Base-by-base conservation (phyloP, 2,113 vertebrate species). In the Illadopsis cleaveri region DNA sequence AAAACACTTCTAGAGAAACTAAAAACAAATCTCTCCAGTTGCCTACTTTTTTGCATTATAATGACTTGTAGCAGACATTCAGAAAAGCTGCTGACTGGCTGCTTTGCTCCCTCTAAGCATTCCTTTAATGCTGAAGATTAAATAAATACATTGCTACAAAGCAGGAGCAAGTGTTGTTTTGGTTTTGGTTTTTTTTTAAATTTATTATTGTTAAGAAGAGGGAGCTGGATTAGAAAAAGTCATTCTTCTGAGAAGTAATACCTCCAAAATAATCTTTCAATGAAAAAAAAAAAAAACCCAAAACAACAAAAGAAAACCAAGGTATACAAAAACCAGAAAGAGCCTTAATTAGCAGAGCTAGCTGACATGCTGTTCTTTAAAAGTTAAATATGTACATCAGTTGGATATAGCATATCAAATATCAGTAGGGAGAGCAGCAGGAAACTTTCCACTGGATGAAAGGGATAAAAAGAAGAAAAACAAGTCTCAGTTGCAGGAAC, bases 381-480 rank as follows among this genome's bases (percentile, higher is more conserved):
- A 93, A 87, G 70, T 91, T 93, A 69, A 95, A 91, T 65, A 76
- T 6, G 10, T 82, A 61, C 58, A 76, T 80, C 93, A 70, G 62
- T 15, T 42, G 86, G 87, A 94, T 75, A 69, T 70, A 80, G 78
- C 87, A 77, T 96, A 96, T 96, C 86, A 91, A 95, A 73, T 95
- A 91, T 96, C 94, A 73, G 75, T 27, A 45, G 84, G 31, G 70
- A 93, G 75, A 91, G 30, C 84, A 87, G 84, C 73, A 80, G 93
- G 87, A 90, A 96, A 90, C 93, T 89, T 94, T 93, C 78, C 78
- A 66, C 68, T 80, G 89, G 38, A 76, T 94, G 93, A 94, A 93
- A 91, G 53, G 73, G 82, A 87, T 70, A 73, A 93, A 94, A 96
- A 82, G 91, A 89, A 94, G 83, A 85, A 96, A 96, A 96, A 94